Conservation (phyloP, 2,113 vertebrate species). For the Nannospalax galili region DNA sequence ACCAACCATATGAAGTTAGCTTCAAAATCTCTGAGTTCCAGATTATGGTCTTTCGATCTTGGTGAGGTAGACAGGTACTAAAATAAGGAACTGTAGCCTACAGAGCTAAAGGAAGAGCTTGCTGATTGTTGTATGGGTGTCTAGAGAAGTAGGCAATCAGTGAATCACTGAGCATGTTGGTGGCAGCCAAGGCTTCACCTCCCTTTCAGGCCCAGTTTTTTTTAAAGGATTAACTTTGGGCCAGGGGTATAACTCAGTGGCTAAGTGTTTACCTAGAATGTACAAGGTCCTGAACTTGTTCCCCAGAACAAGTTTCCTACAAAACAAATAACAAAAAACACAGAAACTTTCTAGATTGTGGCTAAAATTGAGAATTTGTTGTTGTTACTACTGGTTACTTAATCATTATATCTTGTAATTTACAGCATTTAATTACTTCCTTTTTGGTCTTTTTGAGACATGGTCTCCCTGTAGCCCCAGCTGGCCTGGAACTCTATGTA, state of each 20-base stretch:
- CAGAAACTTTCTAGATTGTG: neutral
- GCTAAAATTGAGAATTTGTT: slow-evolving; percentile 18
- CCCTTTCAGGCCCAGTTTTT: neutral
- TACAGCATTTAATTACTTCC: neutral
- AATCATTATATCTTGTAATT: slow-evolving; percentile 17
- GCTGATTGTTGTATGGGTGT: neutral
- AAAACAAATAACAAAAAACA: neutral
- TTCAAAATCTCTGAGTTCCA: neutral
- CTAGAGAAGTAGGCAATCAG: neutral
- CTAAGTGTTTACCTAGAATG: no score
- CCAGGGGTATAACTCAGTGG: no score
- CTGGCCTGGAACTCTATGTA: no score
- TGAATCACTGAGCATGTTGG: no score
- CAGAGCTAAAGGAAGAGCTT: neutral
- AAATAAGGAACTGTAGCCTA: neutral
- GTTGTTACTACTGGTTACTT: neutral
- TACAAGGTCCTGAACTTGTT: no score
- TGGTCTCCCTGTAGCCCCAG: no score
- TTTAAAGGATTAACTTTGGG: neutral
- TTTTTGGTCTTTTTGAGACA: no score
- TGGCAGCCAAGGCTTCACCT: neutral
- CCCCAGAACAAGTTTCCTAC: no score
- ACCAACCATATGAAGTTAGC: no score
- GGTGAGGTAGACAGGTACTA: neutral
- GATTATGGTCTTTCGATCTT: neutral